Base-by-base conservation (phyloP, 2,888 invertebrate genomes). In the Odontomyia ornata region DNA sequence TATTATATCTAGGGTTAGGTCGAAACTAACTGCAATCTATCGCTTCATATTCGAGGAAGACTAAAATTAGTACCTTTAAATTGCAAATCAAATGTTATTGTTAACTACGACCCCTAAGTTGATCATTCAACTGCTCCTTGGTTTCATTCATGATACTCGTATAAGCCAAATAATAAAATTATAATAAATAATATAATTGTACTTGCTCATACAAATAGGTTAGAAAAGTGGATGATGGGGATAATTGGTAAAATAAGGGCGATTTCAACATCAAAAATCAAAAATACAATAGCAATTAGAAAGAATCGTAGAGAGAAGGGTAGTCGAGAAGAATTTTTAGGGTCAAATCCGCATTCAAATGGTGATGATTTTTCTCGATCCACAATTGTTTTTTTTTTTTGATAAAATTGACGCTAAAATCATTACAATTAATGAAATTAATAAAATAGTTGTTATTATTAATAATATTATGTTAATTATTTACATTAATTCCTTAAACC, bases 231-330 rank as follows among this genome's bases (percentile, higher is more conserved):
- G 80, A 88, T 80, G 76, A 83, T 84, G 79, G 87, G 83, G 81
- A 90, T 89, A 84, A 91, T 86, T 0, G 91, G 91, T 0, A 92
- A 83, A 83, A 92, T 86, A 84, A 92, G 81, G 0, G 90, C 89
- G 87, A 92, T 91, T 90, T 92, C 92, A 79, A 92, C 89, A 88
- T 92, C 92, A 88, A 92, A 93, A 88, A 93, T 91, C 88, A 92
- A 86, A 84, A 92, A 92, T 87, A 93, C 90, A 84, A 92, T 86
- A 47, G 91, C 89, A 85, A 92, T 90, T 88, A 90, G 83, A 88
- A 91, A 90, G 88, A 92, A 90, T 85, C 90, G 91, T 83, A 90
- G 79, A 15, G 89, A 90, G 82, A 90, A 90, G 0, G 89, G 89
- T n/a, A 89, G 46, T 1, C 89, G 89, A 0, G 88, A 83, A 0